These are phyloP conservation scores for Oryzias celebensis DNA, from an alignment of 2,113 vertebrate species.

Conservation along the genomic window DNA sequence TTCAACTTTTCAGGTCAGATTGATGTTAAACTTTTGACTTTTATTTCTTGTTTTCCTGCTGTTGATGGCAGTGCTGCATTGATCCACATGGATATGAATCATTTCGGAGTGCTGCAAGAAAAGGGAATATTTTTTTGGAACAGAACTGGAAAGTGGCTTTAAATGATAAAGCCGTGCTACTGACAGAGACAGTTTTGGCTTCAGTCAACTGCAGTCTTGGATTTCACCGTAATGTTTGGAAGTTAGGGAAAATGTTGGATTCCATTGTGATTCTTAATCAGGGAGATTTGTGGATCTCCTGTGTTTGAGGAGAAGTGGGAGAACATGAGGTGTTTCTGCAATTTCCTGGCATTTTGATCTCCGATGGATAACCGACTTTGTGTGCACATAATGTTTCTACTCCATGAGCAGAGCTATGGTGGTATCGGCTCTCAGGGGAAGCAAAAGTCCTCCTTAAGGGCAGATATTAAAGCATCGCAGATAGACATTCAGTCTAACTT, in stretches of 20 bases:
- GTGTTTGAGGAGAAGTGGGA: constrained; percentile 9
- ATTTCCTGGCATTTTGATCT: background rate
- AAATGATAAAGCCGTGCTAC: constrained; percentile 52
- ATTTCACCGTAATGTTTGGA: constrained; percentile 27
- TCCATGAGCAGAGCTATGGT: no score
- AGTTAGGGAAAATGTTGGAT: constrained; percentile 9
- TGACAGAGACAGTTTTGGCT: constrained; percentile 32
- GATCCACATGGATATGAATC: constrained; percentile 58
- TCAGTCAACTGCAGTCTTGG: constrained; percentile 33
- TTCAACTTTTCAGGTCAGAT: constrained; percentile 48
- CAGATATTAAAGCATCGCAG: no score
- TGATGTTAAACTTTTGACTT: constrained; percentile 51
- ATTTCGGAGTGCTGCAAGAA: constrained; percentile 60
- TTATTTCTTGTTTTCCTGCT: constrained; percentile 47
- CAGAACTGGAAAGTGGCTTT: constrained; percentile 37
- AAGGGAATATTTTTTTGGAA: constrained; percentile 50
- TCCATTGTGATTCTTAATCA: background rate
- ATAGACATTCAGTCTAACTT: no score
- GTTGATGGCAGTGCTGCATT: constrained; percentile 39
- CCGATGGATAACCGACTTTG: background rate
- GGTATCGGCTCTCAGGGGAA: no score
- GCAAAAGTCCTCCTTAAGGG: no score
- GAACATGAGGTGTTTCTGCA: constrained; percentile 1
- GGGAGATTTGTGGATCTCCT: constrained; percentile 12
- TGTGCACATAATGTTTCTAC: background rate